Percentiles rank a stretch among this genome's conserved stretches.
These are phyloP conservation scores for Melanotaenia trifasciata DNA, from an alignment of 2,797 vertebrate species.

Conservation along the genomic window DNA sequence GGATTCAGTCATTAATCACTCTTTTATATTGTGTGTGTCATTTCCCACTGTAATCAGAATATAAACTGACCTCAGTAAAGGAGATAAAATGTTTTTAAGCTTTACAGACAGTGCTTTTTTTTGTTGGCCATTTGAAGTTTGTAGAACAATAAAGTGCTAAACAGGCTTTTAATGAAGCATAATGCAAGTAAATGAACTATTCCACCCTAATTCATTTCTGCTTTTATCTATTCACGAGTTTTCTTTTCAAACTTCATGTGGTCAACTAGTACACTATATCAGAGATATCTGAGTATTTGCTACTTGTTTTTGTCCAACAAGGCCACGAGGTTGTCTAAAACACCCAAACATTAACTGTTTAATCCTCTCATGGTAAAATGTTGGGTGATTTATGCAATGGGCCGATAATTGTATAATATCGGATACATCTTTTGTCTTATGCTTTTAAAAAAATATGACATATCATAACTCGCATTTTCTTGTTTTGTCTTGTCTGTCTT, in stretches of 20 bases:
- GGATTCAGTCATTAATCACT: constrained; percentile 8
- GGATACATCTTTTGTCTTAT: constrained; percentile 62
- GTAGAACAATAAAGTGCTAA: constrained; percentile 31
- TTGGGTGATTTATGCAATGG: constrained; percentile 81
- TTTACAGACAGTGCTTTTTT: constrained; percentile 37
- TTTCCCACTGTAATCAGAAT: constrained; percentile 65
- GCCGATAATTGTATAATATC: constrained; percentile 50
- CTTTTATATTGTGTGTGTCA: constrained; percentile 34
- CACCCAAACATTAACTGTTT: constrained; percentile 57
- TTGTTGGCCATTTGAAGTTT: constrained; percentile 74
- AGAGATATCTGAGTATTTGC: constrained; percentile 44
- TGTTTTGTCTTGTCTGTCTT: constrained; percentile 86
- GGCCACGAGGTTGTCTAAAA: constrained; percentile 75
- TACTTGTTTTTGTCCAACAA: constrained; percentile 50
- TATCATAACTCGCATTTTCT: constrained; percentile 88
- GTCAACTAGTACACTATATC: constrained; percentile 48
- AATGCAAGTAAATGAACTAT: neutral
- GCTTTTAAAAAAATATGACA: constrained; percentile 73
- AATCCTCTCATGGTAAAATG: constrained; percentile 1
- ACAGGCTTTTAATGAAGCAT: neutral
- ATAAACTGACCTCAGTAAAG: constrained; percentile 40
- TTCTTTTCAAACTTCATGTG: constrained; percentile 62
- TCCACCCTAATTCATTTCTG: neutral
- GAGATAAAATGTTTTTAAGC: constrained; percentile 39
- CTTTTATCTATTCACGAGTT: neutral